Percentiles rank a stretch among this genome's conserved stretches.
Conservation (phyloP, 2,797 vertebrate genomes). For the Bovichtus variegatus region DNA sequence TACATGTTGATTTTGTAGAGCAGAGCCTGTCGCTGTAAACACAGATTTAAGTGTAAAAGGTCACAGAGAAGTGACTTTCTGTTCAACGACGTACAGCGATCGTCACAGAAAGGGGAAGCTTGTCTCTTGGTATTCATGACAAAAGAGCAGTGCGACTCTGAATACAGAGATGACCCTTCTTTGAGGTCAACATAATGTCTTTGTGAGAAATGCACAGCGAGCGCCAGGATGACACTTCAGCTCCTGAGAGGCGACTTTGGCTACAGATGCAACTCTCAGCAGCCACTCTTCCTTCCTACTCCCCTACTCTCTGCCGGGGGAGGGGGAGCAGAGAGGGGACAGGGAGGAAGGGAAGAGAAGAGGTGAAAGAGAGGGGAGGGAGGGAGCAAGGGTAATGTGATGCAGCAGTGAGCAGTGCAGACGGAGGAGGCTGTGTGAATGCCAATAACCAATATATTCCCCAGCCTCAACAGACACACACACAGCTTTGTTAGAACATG, state of each 20-base stretch:
- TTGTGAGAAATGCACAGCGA: conserved; percentile 53
- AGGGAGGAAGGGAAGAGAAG: conserved; percentile 6
- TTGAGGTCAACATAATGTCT: conserved; percentile 56
- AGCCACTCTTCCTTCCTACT: conserved; percentile 43
- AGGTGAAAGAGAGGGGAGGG: conserved; percentile 31
- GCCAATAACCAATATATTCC: conserved; percentile 36
- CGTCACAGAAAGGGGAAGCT: conserved; percentile 28
- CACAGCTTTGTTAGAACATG: conserved; percentile 2
- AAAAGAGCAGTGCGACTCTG: conserved; percentile 23
- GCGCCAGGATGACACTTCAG: conserved; percentile 54
- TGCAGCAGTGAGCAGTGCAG: conserved; percentile 56
- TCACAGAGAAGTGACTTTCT: conserved; percentile 39
- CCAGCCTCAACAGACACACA: conserved; percentile 3
- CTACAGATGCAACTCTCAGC: conserved; percentile 65
- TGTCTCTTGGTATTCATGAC: conserved; percentile 25
- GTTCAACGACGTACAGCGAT: conserved; percentile 31
- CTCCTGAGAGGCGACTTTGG: conserved; percentile 54
- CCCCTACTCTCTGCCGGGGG: conserved; percentile 19
- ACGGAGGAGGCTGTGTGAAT: conserved; percentile 40
- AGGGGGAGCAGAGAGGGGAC: neutral
- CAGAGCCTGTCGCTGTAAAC: conserved; percentile 30
- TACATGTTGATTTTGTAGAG: conserved; percentile 28
- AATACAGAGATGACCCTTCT: conserved; percentile 44
- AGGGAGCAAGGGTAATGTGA: conserved; percentile 43
- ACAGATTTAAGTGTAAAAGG: conserved; percentile 28